Conservation (phyloP, 2,113 vertebrate genomes). For the Bos taurus region DNA sequence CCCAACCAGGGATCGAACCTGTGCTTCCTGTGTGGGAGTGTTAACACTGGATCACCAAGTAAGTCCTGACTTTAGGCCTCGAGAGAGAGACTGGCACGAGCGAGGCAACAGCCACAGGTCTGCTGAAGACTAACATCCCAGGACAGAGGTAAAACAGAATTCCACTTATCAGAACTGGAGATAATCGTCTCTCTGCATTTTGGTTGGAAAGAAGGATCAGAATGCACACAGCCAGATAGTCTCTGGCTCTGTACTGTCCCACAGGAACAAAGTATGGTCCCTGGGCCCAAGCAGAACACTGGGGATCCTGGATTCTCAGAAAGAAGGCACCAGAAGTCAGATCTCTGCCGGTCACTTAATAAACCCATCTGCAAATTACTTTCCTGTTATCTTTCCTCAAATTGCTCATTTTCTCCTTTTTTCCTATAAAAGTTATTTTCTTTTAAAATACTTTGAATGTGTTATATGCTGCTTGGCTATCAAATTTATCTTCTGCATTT, state of each 20-base stretch:
- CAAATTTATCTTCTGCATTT: constrained; percentile 23
- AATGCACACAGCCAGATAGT: not conserved
- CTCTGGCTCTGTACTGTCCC: not conserved
- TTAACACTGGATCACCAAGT: not conserved
- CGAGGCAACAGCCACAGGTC: not conserved
- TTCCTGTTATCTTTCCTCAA: not conserved
- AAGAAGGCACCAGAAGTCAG: not conserved
- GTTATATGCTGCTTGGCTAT: not conserved
- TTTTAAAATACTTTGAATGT: constrained; percentile 1
- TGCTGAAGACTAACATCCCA: not conserved
- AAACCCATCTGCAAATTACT: not conserved
- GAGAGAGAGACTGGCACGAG: not conserved
- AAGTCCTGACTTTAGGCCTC: not conserved
- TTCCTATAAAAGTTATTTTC: not conserved
- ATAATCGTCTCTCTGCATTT: not conserved
- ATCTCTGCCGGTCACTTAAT: not conserved
- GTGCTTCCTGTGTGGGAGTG: not conserved
- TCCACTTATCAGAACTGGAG: not conserved
- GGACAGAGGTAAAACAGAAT: not conserved
- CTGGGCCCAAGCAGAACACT: not conserved
- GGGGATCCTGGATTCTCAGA: not conserved
- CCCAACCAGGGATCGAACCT: accelerated
- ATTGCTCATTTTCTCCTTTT: not conserved
- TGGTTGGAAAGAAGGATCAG: not conserved
- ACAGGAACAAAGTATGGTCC: not conserved